Conservation (phyloP, 2,797 vertebrate genomes). For the Hydrolagus colliei region DNA sequence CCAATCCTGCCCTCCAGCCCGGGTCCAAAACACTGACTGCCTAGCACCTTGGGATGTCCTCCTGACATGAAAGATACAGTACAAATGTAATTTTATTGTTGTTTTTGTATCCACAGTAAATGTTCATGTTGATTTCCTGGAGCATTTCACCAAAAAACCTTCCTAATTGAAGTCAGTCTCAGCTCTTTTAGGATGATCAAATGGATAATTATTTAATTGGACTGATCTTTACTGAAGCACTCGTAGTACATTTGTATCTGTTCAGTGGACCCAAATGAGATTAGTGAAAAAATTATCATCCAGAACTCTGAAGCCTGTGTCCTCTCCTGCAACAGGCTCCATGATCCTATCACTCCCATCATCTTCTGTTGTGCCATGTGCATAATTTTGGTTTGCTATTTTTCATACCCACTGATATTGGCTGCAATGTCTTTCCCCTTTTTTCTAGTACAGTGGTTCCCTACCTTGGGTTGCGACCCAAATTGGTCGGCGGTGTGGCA, state of each 20-base stretch:
- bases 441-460: neutral
- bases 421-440: neutral
- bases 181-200: neutral
- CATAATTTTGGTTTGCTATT: neutral
- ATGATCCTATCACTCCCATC: too few species aligned
- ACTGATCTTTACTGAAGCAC: conserved; percentile 18
- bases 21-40: too few species aligned
- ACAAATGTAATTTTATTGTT: too few species aligned
- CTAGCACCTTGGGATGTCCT: too few species aligned
- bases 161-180: neutral
- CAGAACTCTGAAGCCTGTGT: neutral
- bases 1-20: too few species aligned
- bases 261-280: conserved; percentile 22
- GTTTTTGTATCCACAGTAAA: too few species aligned
- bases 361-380: too few species aligned
- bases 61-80: too few species aligned
- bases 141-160: neutral
- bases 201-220: conserved; percentile 16
- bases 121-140: too few species aligned
- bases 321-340: too few species aligned
- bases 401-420: neutral
- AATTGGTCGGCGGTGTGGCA: too few species aligned
- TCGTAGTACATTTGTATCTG: conserved; percentile 16
- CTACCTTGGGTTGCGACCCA: too few species aligned
- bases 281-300: neutral